Conservation (phyloP, 1,140 invertebrate species). For the Schlechtendalia chinensis region DNA sequence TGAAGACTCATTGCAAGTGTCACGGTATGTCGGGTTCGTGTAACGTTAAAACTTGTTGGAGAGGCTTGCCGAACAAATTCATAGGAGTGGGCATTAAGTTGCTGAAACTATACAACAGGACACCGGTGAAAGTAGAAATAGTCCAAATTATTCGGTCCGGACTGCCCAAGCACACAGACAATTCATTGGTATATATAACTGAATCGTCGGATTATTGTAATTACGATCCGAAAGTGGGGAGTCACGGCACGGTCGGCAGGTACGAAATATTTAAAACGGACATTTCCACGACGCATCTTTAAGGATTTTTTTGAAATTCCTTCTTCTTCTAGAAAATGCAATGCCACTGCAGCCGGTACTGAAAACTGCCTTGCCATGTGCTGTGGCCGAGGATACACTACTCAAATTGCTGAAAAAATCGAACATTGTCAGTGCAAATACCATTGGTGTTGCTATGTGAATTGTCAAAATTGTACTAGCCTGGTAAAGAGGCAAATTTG, state of each 20-base stretch:
- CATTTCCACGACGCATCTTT: not conserved
- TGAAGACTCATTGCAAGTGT: slow-evolving; percentile 66
- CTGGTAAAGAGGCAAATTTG: slow-evolving; percentile 37
- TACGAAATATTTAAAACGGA: slow-evolving; percentile 53
- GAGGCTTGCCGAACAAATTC: slow-evolving; percentile 60
- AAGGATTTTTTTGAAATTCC: not conserved
- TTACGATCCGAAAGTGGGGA: slow-evolving; percentile 63
- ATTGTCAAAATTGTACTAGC: slow-evolving; percentile 75
- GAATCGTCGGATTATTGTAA: slow-evolving; percentile 69
- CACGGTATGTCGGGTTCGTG: slow-evolving; percentile 70
- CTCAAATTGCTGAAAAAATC: slow-evolving; percentile 65
- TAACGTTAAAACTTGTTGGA: slow-evolving; percentile 67
- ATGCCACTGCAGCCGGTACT: slow-evolving; percentile 67
- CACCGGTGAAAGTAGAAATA: slow-evolving; percentile 8
- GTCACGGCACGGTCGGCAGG: slow-evolving; percentile 66
- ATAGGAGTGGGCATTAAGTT: slow-evolving; percentile 57
- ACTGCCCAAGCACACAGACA: slow-evolving; percentile 55
- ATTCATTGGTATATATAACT: slow-evolving; percentile 67
- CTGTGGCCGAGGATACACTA: slow-evolving; percentile 79
- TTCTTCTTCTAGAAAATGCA: slow-evolving; percentile 63
- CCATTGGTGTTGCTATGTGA: slow-evolving; percentile 87
- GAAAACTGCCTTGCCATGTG: slow-evolving; percentile 82
- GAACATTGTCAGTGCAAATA: slow-evolving; percentile 86
- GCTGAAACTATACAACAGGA: slow-evolving; percentile 53
- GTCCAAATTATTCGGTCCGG: not conserved